Evolutionary conservation across 2,888 invertebrate genomes (phyloP), one percentile per base, ranked within the genome.

Genomic region (Scaptomyza reducta): DNA sequence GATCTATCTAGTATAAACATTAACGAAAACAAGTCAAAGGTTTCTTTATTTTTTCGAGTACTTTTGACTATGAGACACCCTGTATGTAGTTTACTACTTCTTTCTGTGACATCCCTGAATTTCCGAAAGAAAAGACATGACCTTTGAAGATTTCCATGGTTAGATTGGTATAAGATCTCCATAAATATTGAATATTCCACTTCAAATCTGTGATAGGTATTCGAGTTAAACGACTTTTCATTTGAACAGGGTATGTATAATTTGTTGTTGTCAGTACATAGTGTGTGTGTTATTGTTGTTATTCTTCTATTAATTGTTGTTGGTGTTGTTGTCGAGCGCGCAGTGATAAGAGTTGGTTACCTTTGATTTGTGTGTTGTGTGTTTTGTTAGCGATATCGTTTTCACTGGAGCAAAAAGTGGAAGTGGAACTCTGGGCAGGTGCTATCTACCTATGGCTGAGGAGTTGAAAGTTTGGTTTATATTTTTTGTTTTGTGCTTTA

Each of bases 321-420:
- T 29, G 29, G 7, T 29, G 29, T 31, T 31, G 31, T 9, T 42
- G 31, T 62, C 33, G 33, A n/a, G 33, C 33, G 13, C 33, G 33
- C 33, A n/a, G 33, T 68, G 77, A 77, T 87, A 85, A 82, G 70
- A 61, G 46, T 70, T 82, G 86, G 83, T 88, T 88, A 83, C 84
- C 88, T 86, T 70, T 84, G 84, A 84, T 88, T 84, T 84, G 51
- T 29, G 25, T 6, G 45, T 27, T 29, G 29, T 9, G 29, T 18
- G 13, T 47, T 16, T 18, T 49, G 33, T 10, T 33, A 14, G 27
- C 42, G 50, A 46, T 57, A 54, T 53, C 55, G 81, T 63, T 16
- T 40, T 13, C 61, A 66, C 47, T 38, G 29, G 38, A 51, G 38
- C 38, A 40, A 29, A 55, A 33, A 51, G 47, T 51, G 42, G 33